These are phyloP conservation scores for Chrysopilus asiliformis DNA, from an alignment of 2,888 invertebrate species.

Conservation along the genomic window DNA sequence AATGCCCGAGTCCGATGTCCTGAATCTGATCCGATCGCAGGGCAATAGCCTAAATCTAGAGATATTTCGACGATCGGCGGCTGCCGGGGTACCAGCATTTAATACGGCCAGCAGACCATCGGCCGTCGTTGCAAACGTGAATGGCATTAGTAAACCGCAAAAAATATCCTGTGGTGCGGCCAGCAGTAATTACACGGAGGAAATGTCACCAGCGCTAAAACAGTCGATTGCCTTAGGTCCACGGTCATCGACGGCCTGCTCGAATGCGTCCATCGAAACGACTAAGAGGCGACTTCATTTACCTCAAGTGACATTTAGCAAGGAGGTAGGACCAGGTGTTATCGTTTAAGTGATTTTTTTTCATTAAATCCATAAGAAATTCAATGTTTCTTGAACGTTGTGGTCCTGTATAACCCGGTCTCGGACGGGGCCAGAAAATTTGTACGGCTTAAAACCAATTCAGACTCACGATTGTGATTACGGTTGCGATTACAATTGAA, in stretches of 20 bases:
- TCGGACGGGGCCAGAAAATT: too few species aligned
- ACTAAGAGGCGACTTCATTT: slow-evolving; percentile 51
- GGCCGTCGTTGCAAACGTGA: slow-evolving; percentile 20
- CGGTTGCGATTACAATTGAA: too few species aligned
- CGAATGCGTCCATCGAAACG: slow-evolving; percentile 48
- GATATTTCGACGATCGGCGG: slow-evolving; percentile 45
- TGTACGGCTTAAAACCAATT: too few species aligned
- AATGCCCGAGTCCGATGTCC: slow-evolving; percentile 57
- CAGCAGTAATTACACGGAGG: slow-evolving; percentile 19
- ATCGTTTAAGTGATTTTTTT: slow-evolving; percentile 47
- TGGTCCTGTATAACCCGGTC: too few species aligned
- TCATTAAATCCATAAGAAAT: too few species aligned
- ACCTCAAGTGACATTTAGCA: slow-evolving; percentile 74
- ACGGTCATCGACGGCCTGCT: slow-evolving; percentile 57
- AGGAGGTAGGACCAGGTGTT: slow-evolving; percentile 84
- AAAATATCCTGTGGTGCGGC: slow-evolving; percentile 16
- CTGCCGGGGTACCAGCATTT: slow-evolving; percentile 3
- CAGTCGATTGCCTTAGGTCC: slow-evolving; percentile 29
- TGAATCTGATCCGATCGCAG: slow-evolving; percentile 51
- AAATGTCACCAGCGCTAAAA: slow-evolving; percentile 19
- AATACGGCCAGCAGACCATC: slow-evolving; percentile 26
- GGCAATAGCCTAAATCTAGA: slow-evolving; percentile 57
- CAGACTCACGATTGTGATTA: too few species aligned
- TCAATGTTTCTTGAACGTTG: too few species aligned
- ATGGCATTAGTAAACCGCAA: slow-evolving; percentile 17